Percentiles rank a stretch among this genome's conserved stretches.
Evolutionary conservation across 2,888 invertebrate species (phyloP).

Genomic region (Diloba caeruleocephala): DNA sequence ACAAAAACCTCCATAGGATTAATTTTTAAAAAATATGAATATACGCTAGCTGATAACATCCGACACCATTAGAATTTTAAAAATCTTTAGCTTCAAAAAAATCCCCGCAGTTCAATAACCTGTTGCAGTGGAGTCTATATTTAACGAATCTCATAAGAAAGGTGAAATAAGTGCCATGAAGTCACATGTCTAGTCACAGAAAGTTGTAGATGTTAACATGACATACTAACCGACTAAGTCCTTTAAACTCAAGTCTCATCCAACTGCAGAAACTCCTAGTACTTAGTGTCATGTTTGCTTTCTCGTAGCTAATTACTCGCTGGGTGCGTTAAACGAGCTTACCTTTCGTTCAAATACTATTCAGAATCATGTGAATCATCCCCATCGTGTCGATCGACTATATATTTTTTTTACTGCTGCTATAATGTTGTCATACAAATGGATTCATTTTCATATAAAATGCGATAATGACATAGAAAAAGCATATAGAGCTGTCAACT

Average conservation of each 20-base stretch:
- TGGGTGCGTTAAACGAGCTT: slow-evolving; percentile 47
- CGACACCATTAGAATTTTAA: slow-evolving; percentile 48
- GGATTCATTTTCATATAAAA: slow-evolving; percentile 38
- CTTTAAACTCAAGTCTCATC: slow-evolving; percentile 67
- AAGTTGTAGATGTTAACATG: slow-evolving; percentile 59
- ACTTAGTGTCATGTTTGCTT: slow-evolving; percentile 69
- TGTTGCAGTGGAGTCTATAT: slow-evolving; percentile 38
- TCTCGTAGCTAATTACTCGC: slow-evolving; percentile 72
- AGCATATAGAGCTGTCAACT: slow-evolving; percentile 50
- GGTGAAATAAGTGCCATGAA: slow-evolving; percentile 67
- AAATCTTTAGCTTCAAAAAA: slow-evolving; percentile 63
- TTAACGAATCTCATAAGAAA: slow-evolving; percentile 52
- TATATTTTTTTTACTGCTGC: too few relatives aligned
- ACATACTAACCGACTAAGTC: slow-evolving; percentile 79
- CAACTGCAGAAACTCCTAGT: slow-evolving; percentile 68
- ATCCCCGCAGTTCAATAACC: slow-evolving; percentile 69
- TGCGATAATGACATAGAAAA: slow-evolving; percentile 41
- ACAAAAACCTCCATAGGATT: too few relatives aligned
- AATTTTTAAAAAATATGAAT: too few relatives aligned
- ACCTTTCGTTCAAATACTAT: slow-evolving; percentile 18
- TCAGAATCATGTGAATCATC: slow-evolving; percentile 21
- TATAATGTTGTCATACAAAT: slow-evolving; percentile 33
- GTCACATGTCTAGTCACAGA: slow-evolving; percentile 55
- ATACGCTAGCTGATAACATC: slow-evolving; percentile 32
- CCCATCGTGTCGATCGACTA: too few relatives aligned